A percentile compares a stretch with the other conserved stretches of the same genome.
phyloP scores from a whole-genome alignment of 2,113 vertebrate species.

The Hiodon tergisus region DNA sequence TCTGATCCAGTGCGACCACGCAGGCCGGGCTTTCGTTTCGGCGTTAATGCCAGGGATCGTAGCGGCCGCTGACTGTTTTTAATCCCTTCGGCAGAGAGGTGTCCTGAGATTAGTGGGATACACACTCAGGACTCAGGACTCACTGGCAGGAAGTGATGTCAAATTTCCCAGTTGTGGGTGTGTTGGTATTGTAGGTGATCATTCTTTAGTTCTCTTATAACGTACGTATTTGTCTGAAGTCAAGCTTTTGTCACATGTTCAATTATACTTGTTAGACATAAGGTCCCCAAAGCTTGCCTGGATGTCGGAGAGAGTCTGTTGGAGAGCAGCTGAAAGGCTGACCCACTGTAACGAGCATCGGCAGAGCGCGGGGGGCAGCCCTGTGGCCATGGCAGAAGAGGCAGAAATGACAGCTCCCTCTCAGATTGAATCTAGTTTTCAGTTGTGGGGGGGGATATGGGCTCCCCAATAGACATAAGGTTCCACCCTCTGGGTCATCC shows the following conservation, averaged over 20 bases:
- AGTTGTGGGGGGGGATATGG: not conserved
- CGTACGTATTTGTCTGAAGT: too few relatives aligned
- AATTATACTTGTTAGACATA: not conserved
- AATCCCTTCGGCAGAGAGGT: too few relatives aligned
- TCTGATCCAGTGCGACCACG: not conserved
- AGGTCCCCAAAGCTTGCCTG: not conserved
- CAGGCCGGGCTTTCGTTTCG: not conserved
- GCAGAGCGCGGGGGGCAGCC: constrained; percentile 26
- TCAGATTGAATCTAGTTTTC: constrained; percentile 22
- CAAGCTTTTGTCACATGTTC: not conserved
- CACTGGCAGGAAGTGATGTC: constrained; percentile 20
- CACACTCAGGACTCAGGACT: not conserved
- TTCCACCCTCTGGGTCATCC: constrained; percentile 47
- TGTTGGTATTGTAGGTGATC: not conserved
- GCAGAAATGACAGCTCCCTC: constrained; percentile 52
- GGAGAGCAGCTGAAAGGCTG: constrained; percentile 9
- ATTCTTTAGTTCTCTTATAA: not conserved
- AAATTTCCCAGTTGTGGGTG: not conserved
- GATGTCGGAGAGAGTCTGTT: not conserved
- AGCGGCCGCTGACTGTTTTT: too few relatives aligned
- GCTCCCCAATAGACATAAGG: constrained; percentile 40
- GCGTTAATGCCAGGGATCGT: too few relatives aligned
- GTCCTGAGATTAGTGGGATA: too few relatives aligned
- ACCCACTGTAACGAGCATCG: constrained; percentile 9
- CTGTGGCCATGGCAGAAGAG: constrained; percentile 49